Evolutionary conservation across 2,888 invertebrate genomes (phyloP).

Genomic region (Parelbella ahira): DNA sequence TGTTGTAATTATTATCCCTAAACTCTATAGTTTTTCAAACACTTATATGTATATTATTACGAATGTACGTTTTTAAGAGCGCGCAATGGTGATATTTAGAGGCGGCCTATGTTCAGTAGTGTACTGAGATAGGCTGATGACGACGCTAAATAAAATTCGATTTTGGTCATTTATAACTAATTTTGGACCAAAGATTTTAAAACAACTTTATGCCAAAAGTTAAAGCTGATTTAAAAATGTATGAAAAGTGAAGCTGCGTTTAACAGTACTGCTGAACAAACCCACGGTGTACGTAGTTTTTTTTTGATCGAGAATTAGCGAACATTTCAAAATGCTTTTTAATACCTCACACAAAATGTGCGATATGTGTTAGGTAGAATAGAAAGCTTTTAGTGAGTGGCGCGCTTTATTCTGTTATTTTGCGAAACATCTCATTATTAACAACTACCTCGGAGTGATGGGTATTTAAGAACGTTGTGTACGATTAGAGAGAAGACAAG

Average conservation of each 20-base stretch:
- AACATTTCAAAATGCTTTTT: constrained; percentile 71
- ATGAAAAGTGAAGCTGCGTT: constrained; percentile 29
- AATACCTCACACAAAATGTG: constrained; percentile 59
- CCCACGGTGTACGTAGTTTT: constrained; percentile 62
- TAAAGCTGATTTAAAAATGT: constrained; percentile 13
- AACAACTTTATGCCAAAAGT: background rate
- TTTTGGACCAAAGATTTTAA: background rate
- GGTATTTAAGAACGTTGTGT: background rate
- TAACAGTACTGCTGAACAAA: constrained; percentile 59
- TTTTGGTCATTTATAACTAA: no score
- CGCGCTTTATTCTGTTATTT: constrained; percentile 19
- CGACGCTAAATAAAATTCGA: no score
- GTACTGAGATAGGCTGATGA: no score
- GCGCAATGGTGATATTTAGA: no score
- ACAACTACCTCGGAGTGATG: background rate
- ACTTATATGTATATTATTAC: no score
- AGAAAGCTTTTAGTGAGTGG: constrained; percentile 34
- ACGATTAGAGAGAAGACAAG: no score
- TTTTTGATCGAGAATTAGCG: constrained; percentile 70
- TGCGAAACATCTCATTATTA: constrained; percentile 5
- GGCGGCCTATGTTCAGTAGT: no score
- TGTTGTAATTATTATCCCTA: no score
- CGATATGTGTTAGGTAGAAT: no score
- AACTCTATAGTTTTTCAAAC: no score
- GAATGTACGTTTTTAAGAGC: no score